Evolutionary conservation across 1,140 invertebrate genomes (phyloP), one percentile per base, ranked within the genome.

Genomic region (Hypsibius dujardini): DNA sequence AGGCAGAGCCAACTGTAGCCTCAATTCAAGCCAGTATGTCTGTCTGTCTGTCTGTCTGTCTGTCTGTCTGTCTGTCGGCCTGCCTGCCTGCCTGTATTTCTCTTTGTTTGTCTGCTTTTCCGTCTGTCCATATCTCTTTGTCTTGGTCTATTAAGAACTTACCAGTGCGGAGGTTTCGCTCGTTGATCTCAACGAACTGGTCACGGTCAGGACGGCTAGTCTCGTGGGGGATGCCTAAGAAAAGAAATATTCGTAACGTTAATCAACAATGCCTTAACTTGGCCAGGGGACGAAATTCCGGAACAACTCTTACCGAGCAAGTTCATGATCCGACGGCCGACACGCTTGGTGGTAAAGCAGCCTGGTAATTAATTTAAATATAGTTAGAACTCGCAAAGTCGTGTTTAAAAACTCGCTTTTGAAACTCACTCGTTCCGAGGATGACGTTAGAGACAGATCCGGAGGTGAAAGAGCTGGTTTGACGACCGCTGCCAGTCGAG

Each of bases 141-240:
- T 28, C 28, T 28, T 28, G 28, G 28, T 28, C 28, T 28, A 28
- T 28, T 28, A 56, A 56, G 7, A 7, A 56, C 50, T 12, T 67
- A 67, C 62, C 62, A 15, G 62, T 7, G 12, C 62, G 62, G 42
- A 67, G 12, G 62, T 67, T 67, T 12, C 42, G 3, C 12, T 15
- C 12, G 42, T 67, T 67, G 62, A 67, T 67, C 3, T 12, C 42
- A 42, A 67, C 62, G 62, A 15, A 67, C 3, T 67, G 12, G 42
- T 67, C 62, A 67, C 62, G 62, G 42, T 67, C 62, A 15, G 62
- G 62, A 7, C 62, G 62, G 42, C 62, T 67, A 42, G 62, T 45
- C 42, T 67, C 62, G 42, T 67, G 62, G 45, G 62, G 62, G 45
- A 67, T 67, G 45, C 62, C 62, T 67, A 42, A 7, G 12, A 56